Evolutionary conservation across 1,140 invertebrate species (phyloP).

Genomic region (Pogonomyrmex californicus): DNA sequence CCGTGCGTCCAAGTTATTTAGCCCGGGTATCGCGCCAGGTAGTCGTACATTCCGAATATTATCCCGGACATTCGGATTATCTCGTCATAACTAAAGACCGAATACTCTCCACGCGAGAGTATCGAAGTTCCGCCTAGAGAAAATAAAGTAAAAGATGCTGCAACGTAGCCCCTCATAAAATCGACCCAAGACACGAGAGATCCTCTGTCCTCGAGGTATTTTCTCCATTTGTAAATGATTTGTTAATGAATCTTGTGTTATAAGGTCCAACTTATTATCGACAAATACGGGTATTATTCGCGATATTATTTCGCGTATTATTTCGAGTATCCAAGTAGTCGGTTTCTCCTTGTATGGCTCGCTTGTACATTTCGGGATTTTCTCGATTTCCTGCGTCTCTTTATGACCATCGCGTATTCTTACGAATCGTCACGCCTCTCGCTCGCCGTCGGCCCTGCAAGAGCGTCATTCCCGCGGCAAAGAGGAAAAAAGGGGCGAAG

Average conservation of each 20-base stretch:
- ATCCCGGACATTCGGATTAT: background rate
- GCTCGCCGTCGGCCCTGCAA: conserved; percentile 21
- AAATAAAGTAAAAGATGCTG: background rate
- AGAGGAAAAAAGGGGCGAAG: conserved; percentile 47
- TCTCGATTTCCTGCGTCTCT: background rate
- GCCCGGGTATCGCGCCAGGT: background rate
- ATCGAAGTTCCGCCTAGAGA: background rate
- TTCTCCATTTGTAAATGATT: background rate
- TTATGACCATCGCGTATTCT: background rate
- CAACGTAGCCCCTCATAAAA: background rate
- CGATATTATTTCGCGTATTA: too few species aligned
- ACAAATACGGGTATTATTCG: too few species aligned
- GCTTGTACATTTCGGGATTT: background rate
- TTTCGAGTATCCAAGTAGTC: background rate
- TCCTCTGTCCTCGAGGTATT: background rate
- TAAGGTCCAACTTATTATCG: background rate
- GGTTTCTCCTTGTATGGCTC: background rate
- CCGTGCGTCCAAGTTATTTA: background rate
- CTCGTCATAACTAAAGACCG: background rate
- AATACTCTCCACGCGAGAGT: background rate
- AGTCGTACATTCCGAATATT: background rate
- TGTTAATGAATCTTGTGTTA: background rate
- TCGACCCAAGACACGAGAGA: background rate
- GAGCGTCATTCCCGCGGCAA: conserved; percentile 29
- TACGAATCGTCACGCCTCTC: background rate